Conservation (phyloP, 2,888 invertebrate species). For the Hedya salicella region DNA sequence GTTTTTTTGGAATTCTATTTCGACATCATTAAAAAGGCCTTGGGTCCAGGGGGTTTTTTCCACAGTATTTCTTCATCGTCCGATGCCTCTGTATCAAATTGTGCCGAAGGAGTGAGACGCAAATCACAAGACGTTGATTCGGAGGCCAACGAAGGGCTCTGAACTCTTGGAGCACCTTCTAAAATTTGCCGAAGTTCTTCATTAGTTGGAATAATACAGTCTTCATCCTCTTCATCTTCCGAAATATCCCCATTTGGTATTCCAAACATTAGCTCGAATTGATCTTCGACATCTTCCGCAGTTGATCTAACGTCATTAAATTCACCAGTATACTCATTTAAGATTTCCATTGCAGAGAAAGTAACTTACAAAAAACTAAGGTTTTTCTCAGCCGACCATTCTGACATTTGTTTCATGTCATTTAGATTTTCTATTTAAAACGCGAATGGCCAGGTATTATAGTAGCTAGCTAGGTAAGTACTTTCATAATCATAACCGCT, state of each 20-base stretch:
- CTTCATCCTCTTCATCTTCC: constrained; percentile 29
- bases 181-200: constrained; percentile 14
- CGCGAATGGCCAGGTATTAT: too few species aligned
- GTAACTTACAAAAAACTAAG: too few species aligned
- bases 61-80: constrained; percentile 40
- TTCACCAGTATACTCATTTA: too few species aligned
- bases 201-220: constrained; percentile 12
- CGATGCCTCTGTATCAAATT: constrained; percentile 41
- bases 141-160: constrained; percentile 6
- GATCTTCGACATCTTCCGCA: constrained; percentile 33
- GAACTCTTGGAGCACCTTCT: constrained; percentile 10
- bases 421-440: too few species aligned
- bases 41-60: constrained; percentile 36
- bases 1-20: constrained; percentile 30
- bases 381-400: too few species aligned
- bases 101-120: constrained; percentile 7
- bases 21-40: constrained; percentile 31
- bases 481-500: too few species aligned
- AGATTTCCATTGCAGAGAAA: too few species aligned
- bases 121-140: constrained; percentile 10
- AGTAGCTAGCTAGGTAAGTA: too few species aligned
- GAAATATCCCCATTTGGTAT: constrained; percentile 44
- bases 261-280: constrained; percentile 44
- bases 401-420: too few species aligned
- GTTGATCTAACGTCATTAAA: not conserved